Evolutionary conservation across 2,888 invertebrate species (phyloP).

Genomic region (Scaeva pyrastri): DNA sequence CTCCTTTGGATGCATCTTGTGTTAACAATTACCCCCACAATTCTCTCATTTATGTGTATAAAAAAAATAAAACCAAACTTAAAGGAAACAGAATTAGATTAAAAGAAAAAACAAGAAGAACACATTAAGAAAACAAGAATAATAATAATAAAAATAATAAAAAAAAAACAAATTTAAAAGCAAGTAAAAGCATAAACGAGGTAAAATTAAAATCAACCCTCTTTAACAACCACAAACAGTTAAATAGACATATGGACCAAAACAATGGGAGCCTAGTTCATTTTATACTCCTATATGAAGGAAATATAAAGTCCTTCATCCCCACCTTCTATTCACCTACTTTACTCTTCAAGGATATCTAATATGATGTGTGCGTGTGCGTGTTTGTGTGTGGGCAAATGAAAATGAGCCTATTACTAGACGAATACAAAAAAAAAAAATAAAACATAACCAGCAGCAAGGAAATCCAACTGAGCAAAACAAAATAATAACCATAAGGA

Average conservation of each 20-base stretch:
- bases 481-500: slow-evolving; percentile 74
- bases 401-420: slow-evolving; percentile 49
- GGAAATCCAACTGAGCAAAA: slow-evolving; percentile 71
- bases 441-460: slow-evolving; percentile 8
- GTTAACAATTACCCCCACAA: not conserved
- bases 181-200: slow-evolving; percentile 18
- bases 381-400: slow-evolving; percentile 54
- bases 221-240: slow-evolving; percentile 9
- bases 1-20: not conserved
- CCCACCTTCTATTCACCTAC: not conserved
- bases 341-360: slow-evolving; percentile 30
- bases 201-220: slow-evolving; percentile 60
- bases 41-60: not conserved
- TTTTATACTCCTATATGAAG: slow-evolving; percentile 43
- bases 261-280: slow-evolving; percentile 8
- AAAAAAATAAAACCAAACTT: slow-evolving; percentile 2
- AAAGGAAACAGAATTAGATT: not conserved
- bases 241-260: slow-evolving; percentile 45
- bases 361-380: no score
- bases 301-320: slow-evolving; percentile 16
- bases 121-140: slow-evolving; percentile 3
- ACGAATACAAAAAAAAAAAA: slow-evolving; percentile 14
- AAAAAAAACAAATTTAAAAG: slow-evolving; percentile 21
- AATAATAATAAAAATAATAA: not conserved
- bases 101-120: not conserved